phyloP scores from a whole-genome alignment of 2,888 invertebrate species.

The Capitulum mitella region DNA sequence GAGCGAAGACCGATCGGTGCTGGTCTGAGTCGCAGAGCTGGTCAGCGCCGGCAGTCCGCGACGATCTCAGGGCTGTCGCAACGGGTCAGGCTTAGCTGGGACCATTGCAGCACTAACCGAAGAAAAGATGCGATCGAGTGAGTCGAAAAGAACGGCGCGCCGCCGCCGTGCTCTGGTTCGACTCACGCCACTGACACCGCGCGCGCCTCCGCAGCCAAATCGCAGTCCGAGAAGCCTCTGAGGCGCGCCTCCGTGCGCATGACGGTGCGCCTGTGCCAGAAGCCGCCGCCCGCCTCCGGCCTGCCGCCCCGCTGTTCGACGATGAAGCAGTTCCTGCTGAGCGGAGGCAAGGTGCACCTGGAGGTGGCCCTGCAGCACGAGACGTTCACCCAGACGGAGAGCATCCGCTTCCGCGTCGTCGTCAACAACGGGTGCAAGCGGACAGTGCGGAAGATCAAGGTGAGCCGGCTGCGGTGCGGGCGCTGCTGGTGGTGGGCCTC shows the following conservation, averaged over 20 bases:
- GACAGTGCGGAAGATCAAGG: slow-evolving; percentile 75
- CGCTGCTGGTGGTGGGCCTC: too few relatives aligned
- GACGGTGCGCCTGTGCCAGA: slow-evolving; percentile 33
- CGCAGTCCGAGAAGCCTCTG: slow-evolving; percentile 31
- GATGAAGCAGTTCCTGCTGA: slow-evolving; percentile 69
- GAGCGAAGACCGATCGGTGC: too few relatives aligned
- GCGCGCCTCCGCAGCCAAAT: neutral
- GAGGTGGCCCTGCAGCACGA: slow-evolving; percentile 73
- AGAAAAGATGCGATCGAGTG: too few relatives aligned
- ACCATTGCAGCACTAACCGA: too few relatives aligned
- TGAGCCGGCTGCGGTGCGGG: slow-evolving; percentile 43
- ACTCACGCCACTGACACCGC: neutral
- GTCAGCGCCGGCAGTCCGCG: too few relatives aligned
- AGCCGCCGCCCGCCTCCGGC: slow-evolving; percentile 39
- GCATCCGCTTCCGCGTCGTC: slow-evolving; percentile 63
- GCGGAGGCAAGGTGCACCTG: slow-evolving; percentile 70
- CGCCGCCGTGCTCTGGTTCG: too few relatives aligned
- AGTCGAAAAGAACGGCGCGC: too few relatives aligned
- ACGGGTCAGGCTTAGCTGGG: too few relatives aligned
- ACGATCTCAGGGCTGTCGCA: too few relatives aligned
- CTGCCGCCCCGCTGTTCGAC: slow-evolving; percentile 42
- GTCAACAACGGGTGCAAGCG: slow-evolving; percentile 75
- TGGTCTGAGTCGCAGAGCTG: too few relatives aligned
- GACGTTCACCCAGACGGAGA: slow-evolving; percentile 74
- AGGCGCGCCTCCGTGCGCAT: slow-evolving; percentile 34